Evolutionary conservation across 2,797 vertebrate species (phyloP).

Genomic region (Smutsia gigantea): DNA sequence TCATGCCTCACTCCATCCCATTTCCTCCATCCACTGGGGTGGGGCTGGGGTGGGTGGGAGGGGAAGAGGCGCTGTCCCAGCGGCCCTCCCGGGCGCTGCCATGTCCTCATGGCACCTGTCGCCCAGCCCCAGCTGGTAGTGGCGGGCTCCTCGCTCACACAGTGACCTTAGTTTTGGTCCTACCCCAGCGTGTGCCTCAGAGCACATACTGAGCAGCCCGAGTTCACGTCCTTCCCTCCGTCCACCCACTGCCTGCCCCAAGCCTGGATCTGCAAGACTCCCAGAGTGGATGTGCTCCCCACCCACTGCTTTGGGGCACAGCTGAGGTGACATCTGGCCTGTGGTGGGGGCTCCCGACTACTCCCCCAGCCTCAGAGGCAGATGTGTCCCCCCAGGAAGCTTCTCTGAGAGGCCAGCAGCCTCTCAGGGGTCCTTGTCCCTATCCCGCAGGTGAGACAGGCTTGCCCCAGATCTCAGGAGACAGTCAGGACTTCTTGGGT

Average conservation of each 20-base stretch:
- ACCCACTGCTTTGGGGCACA: background rate
- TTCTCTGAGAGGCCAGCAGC: background rate
- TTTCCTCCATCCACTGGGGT: background rate
- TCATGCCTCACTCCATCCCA: conserved; percentile 82
- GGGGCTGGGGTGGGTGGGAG: no score
- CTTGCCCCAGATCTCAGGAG: background rate
- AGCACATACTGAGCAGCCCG: background rate
- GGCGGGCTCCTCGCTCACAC: fast-evolving
- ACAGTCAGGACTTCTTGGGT: background rate
- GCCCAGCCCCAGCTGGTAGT: no score
- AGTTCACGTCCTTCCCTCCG: fast-evolving
- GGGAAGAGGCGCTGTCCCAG: background rate
- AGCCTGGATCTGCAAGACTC: background rate
- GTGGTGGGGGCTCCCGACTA: background rate
- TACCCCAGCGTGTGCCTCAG: fast-evolving
- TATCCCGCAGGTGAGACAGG: background rate
- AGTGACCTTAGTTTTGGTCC: background rate
- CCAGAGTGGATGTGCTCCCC: background rate
- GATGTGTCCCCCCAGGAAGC: background rate
- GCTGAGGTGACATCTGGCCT: background rate
- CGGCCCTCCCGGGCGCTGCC: background rate
- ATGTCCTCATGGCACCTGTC: fast-evolving
- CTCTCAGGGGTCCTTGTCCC: background rate
- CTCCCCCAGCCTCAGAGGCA: background rate
- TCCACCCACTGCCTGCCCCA: background rate